Base-by-base conservation (phyloP, 2,797 vertebrate species). In the Odontamblyopus rebecca region DNA sequence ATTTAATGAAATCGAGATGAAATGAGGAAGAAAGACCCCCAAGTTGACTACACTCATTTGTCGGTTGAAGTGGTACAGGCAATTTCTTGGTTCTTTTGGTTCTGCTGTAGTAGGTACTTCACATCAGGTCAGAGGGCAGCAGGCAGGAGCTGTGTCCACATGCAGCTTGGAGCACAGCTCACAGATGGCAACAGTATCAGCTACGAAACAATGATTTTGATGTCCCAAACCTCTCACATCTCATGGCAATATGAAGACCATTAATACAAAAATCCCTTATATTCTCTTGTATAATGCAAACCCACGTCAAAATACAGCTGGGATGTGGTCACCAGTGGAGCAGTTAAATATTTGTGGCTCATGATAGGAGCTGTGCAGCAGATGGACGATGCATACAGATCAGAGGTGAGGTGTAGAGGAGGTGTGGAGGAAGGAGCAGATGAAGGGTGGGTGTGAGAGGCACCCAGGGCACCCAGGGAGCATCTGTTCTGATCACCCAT, bases 381-480 rank as follows among this genome's bases (percentile, higher is more conserved):
- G 89, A 91, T 91, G 90, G 91, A 86, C 11, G 78, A 81, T 74
- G 65, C 75, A 71, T 80, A 79, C 76, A 80, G 88, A 89, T 84
- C 81, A 83, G 85, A 86, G 90, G 87, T 91, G 88, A 91, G 75
- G 80, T 78, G 82, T 83, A 74, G 86, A 88, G 89, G 86, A 86
- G 82, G 73, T 74, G 86, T 88, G 79, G 88, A 81, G 88, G 80
- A 79, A 75, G 80, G 76, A 89, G 87, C 89, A 92, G 89, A 89
- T 87, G 90, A 89, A 80, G 73, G 81, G 89, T 90, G 88, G 91
- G 89, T 82, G 91, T 88, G 85, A 87, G 73, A 76, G 87, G 51
- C 75, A 85, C 85, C 6, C 6, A 19, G 85, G 73, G 72, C 84
- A 68, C 74, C 61, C 57, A 74, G 82, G 84, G 81, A 91, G 89